Conservation (phyloP, 2,797 vertebrate species). For the Anolis apletophallus region DNA sequence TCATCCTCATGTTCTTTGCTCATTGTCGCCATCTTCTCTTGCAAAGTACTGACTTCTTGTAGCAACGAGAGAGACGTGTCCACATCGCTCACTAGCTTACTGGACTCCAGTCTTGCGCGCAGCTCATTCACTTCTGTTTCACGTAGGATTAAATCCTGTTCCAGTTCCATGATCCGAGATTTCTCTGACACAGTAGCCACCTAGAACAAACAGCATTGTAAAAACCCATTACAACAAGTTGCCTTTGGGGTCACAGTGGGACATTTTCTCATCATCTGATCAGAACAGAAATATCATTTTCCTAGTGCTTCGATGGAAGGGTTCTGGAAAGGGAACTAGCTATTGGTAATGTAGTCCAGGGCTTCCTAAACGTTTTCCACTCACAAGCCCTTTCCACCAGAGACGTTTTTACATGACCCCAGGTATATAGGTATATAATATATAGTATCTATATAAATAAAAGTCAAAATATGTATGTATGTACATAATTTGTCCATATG, state of each 20-base stretch:
- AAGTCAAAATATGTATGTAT: too few species aligned
- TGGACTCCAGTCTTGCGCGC: slow-evolving; percentile 85
- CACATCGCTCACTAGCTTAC: slow-evolving; percentile 79
- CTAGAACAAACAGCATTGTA: slow-evolving; percentile 75
- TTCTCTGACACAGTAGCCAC: slow-evolving; percentile 97
- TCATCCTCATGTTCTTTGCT: slow-evolving; percentile 82
- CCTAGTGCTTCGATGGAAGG: neutral
- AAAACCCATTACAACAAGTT: slow-evolving; percentile 31
- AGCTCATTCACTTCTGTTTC: slow-evolving; percentile 90
- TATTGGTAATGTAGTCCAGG: neutral
- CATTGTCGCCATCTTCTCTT: slow-evolving; percentile 84
- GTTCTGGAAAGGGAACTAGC: neutral
- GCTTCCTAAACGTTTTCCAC: too few species aligned
- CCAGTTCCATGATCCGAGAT: slow-evolving; percentile 96
- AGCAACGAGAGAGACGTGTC: slow-evolving; percentile 83
- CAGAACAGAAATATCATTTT: neutral
- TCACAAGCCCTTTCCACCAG: too few species aligned
- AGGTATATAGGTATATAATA: too few species aligned
- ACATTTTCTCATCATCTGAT: neutral
- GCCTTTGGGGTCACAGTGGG: neutral
- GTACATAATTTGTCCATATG: too few species aligned
- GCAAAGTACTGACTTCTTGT: slow-evolving; percentile 88
- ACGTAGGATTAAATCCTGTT: slow-evolving; percentile 88
- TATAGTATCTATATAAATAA: too few species aligned
- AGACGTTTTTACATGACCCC: too few species aligned